A percentile compares a stretch with the other conserved stretches of the same genome.
Conservation (phyloP, 2,888 invertebrate species). For the Parnassius glacialis region DNA sequence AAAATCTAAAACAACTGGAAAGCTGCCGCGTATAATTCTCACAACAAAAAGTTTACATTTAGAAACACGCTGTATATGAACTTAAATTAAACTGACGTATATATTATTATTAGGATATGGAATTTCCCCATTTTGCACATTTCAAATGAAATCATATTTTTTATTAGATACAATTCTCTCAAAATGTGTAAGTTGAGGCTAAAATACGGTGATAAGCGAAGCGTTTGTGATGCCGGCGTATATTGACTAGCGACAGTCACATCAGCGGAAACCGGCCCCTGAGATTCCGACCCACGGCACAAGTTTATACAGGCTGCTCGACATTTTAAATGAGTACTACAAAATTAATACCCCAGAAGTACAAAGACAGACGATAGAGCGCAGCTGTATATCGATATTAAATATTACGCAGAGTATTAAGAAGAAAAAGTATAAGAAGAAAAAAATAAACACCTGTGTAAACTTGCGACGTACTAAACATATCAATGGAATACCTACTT, state of each 20-base stretch:
- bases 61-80: constrained; percentile 14
- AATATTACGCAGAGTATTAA: neutral
- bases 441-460: constrained; percentile 32
- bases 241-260: constrained; percentile 73
- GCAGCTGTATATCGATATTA: too few relatives aligned
- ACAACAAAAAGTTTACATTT: constrained; percentile 8
- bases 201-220: constrained; percentile 32
- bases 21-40: constrained; percentile 18
- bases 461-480: constrained; percentile 42
- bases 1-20: constrained; percentile 8
- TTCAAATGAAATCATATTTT: constrained; percentile 1
- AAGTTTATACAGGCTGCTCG: constrained; percentile 37
- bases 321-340: neutral
- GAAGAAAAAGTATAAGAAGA: neutral
- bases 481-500: constrained; percentile 52
- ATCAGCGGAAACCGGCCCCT: constrained; percentile 55
- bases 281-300: constrained; percentile 56
- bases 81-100: constrained; percentile 13
- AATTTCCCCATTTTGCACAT: neutral
- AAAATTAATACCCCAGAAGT: too few relatives aligned
- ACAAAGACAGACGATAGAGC: too few relatives aligned
- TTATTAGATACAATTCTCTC: neutral
- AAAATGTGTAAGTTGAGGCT: constrained; percentile 23
- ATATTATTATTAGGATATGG: constrained; percentile 12
- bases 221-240: constrained; percentile 69